phyloP scores from a whole-genome alignment of 1,140 invertebrate species.

The Microplitis mediator region DNA sequence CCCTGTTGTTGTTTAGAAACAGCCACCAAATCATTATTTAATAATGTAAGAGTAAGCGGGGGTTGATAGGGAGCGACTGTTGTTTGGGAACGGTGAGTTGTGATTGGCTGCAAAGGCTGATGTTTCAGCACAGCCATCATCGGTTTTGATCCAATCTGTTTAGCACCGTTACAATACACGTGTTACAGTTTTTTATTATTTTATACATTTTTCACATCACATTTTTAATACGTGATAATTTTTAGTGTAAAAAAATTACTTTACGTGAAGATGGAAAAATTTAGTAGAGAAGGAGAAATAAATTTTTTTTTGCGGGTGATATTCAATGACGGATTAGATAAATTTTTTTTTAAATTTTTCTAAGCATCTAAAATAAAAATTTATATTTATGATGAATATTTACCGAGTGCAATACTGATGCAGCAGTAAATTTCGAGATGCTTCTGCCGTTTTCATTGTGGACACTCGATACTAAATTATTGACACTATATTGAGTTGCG shows the following conservation, averaged over 20 bases:
- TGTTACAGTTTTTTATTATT: constrained; percentile 39
- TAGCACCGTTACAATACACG: constrained; percentile 47
- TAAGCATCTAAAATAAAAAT: too few species aligned
- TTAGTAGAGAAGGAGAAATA: too few species aligned
- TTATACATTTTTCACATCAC: constrained; percentile 18
- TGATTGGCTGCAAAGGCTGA: constrained; percentile 56
- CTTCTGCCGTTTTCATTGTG: constrained; percentile 55
- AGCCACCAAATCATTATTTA: constrained; percentile 56
- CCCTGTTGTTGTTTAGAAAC: constrained; percentile 58
- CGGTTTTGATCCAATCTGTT: constrained; percentile 58
- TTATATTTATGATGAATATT: constrained; percentile 28
- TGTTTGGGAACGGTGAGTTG: constrained; percentile 52
- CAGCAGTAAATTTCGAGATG: constrained; percentile 53
- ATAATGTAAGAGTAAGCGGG: constrained; percentile 54
- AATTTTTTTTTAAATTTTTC: too few species aligned
- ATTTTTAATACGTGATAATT: too few species aligned
- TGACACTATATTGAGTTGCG: constrained; percentile 55
- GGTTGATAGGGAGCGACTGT: constrained; percentile 50
- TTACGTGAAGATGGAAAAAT: too few species aligned
- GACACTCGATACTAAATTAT: constrained; percentile 52
- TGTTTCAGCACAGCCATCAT: constrained; percentile 60
- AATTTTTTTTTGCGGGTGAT: too few species aligned
- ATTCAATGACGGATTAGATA: too few species aligned
- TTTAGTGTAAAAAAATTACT: too few species aligned
- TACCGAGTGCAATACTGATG: constrained; percentile 56